Percentiles rank a stretch among this genome's conserved stretches.
Evolutionary conservation across 2,113 vertebrate genomes (phyloP).

Genomic region (Podilymbus podiceps): DNA sequence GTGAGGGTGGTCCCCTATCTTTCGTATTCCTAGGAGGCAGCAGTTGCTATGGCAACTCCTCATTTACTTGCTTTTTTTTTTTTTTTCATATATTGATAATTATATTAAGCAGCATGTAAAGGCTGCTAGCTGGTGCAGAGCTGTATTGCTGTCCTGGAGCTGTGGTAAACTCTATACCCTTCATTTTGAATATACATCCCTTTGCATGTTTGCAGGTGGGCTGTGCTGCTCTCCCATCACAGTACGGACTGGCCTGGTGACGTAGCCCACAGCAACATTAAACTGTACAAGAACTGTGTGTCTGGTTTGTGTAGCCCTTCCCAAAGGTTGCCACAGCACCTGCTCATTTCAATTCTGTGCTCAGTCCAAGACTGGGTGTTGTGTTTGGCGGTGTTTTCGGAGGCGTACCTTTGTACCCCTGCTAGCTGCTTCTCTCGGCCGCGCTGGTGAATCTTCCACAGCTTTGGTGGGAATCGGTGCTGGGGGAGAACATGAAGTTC

Average conservation of each 20-base stretch:
- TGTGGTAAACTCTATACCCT: neutral
- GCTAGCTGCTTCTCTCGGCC: neutral
- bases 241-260: fast-evolving
- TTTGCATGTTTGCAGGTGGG: fast-evolving
- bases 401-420: neutral
- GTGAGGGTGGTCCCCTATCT: slow-evolving; percentile 1
- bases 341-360: neutral
- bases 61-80: slow-evolving; percentile 26
- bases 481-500: neutral
- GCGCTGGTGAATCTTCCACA: neutral
- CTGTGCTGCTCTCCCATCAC: neutral
- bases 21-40: slow-evolving; percentile 32
- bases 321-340: neutral
- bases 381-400: neutral
- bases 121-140: neutral
- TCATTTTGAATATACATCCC: neutral
- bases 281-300: neutral
- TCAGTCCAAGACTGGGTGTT: neutral
- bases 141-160: neutral
- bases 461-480: neutral
- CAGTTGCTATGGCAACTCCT: slow-evolving; percentile 59
- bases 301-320: neutral
- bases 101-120: slow-evolving; percentile 24
- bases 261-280: fast-evolving
- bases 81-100: slow-evolving; percentile 41